Evolutionary conservation across 1,140 invertebrate genomes (phyloP).

Genomic region (Drosophila murphyi): DNA sequence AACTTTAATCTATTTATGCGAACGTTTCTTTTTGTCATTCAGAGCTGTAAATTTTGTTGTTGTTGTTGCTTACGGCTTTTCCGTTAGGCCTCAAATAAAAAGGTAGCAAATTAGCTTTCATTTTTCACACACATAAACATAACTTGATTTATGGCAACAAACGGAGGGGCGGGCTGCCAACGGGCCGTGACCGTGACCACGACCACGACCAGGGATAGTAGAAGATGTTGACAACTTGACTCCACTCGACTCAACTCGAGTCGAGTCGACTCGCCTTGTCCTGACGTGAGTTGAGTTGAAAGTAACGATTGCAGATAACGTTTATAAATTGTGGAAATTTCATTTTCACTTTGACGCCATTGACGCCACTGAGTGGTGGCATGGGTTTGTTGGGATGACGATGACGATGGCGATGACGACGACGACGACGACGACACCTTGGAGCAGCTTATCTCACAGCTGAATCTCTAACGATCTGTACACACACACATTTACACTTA

Average conservation of each 20-base stretch:
- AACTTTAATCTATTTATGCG: conserved; percentile 53
- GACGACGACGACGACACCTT: conserved; percentile 37
- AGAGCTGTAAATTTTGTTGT: conserved; percentile 1
- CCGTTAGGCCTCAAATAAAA: conserved; percentile 58
- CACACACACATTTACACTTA: conserved; percentile 17
- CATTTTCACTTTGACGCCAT: conserved; percentile 59
- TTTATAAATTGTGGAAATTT: conserved; percentile 82
- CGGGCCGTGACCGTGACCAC: conserved; percentile 49
- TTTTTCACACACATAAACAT: conserved; percentile 70
- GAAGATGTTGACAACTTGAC: conserved; percentile 34
- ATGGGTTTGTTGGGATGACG: background rate
- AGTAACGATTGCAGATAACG: conserved; percentile 53
- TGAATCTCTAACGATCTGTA: conserved; percentile 51
- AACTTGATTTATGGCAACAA: conserved; percentile 73
- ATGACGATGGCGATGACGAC: background rate
- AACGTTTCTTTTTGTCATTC: conserved; percentile 41
- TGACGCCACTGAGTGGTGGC: conserved; percentile 4
- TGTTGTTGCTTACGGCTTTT: conserved; percentile 19
- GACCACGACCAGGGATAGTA: conserved; percentile 16
- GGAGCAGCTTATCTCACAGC: conserved; percentile 40
- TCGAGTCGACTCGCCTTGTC: conserved; percentile 14
- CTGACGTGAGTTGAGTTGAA: conserved; percentile 5
- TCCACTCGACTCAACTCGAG: conserved; percentile 24
- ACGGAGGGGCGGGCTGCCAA: background rate
- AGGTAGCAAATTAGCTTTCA: conserved; percentile 75